A percentile compares a stretch with the other conserved stretches of the same genome.
Conservation (phyloP, 2,113 vertebrate species). For the Narcine bancroftii region DNA sequence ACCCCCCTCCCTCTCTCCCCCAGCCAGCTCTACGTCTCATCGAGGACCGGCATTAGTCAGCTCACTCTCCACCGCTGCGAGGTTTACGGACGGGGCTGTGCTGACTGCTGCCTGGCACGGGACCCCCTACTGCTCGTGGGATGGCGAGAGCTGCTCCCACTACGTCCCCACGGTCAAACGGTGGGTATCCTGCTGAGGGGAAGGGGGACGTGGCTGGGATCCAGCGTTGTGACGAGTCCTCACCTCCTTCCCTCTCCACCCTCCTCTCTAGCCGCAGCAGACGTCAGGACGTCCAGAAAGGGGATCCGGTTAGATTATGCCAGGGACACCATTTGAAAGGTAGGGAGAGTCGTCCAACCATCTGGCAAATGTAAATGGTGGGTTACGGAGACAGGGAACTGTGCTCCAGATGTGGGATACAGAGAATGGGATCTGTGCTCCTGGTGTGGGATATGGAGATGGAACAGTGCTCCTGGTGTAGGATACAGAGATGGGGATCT, state of each 20-base stretch:
- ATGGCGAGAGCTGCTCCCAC: slow-evolving; percentile 66
- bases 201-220: too few species aligned
- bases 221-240: too few species aligned
- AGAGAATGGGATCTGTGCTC: not conserved
- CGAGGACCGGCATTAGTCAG: slow-evolving; percentile 69
- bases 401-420: not conserved
- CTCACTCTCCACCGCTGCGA: slow-evolving; percentile 68
- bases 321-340: slow-evolving; percentile 89
- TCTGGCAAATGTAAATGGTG: too few species aligned
- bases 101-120: slow-evolving; percentile 72
- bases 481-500: too few species aligned
- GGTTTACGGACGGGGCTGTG: slow-evolving; percentile 67
- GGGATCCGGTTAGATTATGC: slow-evolving; percentile 89
- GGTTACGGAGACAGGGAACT: not conserved
- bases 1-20: not conserved
- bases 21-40: slow-evolving; percentile 77
- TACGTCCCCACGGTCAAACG: slow-evolving; percentile 67
- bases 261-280: slow-evolving; percentile 73
- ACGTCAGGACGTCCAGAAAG: slow-evolving; percentile 83
- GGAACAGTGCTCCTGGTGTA: too few species aligned
- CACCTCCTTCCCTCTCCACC: slow-evolving; percentile 39
- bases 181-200: slow-evolving; percentile 42
- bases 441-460: not conserved
- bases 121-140: slow-evolving; percentile 78
- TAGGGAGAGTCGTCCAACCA: slow-evolving; percentile 42